phyloP scores from a whole-genome alignment of 37 sponge, comb jelly and placozoan species.

The Spongia lamella region DNA sequence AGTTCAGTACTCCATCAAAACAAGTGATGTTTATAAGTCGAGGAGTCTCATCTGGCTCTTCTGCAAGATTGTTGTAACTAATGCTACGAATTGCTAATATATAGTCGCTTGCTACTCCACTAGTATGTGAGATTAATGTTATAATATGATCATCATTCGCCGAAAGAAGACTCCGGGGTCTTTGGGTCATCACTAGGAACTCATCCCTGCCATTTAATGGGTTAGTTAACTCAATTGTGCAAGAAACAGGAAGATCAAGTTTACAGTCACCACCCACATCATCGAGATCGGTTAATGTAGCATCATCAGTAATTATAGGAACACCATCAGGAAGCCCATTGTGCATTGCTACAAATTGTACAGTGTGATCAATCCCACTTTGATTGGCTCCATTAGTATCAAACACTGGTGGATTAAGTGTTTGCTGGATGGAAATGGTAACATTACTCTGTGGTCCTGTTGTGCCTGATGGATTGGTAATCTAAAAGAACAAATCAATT shows the following conservation, averaged over 20 bases:
- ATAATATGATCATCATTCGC: constrained; percentile 6
- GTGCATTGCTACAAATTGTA: constrained; percentile 28
- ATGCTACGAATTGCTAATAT: constrained; percentile 41
- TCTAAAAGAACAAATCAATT: constrained; percentile 5
- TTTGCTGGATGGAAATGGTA: not conserved
- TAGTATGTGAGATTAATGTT: not conserved
- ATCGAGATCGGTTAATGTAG: constrained; percentile 62
- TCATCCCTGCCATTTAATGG: constrained; percentile 22
- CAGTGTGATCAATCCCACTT: constrained; percentile 38
- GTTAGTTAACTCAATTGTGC: constrained; percentile 50
- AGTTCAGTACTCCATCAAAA: constrained; percentile 41
- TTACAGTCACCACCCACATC: constrained; percentile 7
- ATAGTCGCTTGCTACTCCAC: constrained; percentile 25
- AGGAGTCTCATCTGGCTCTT: constrained; percentile 36
- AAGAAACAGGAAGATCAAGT: not conserved
- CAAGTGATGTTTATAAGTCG: constrained; percentile 41
- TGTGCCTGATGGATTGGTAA: constrained; percentile 27
- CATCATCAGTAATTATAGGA: constrained; percentile 26
- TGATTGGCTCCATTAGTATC: constrained; percentile 66
- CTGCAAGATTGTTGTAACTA: constrained; percentile 31
- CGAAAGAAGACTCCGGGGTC: constrained; percentile 5
- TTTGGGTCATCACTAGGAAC: constrained; percentile 28
- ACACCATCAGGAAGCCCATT: not conserved
- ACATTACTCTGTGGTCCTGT: not conserved
- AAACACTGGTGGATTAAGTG: constrained; percentile 33